Evolutionary conservation across 1,140 invertebrate species (phyloP).

Genomic region (Hylaeus volcanicus): DNA sequence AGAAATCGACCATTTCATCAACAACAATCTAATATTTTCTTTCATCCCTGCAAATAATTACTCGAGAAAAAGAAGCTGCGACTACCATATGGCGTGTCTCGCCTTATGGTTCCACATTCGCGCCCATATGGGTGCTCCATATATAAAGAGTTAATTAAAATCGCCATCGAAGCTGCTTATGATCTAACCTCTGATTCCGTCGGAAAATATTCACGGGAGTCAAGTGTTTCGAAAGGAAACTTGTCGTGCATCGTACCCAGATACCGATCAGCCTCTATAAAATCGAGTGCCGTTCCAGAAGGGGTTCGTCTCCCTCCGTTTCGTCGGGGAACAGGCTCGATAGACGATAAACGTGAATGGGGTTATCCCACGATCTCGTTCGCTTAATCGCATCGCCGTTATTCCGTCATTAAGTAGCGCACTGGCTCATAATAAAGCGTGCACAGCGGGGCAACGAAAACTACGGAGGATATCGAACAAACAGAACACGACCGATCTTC

Average conservation of each 20-base stretch:
- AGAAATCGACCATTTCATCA: no score
- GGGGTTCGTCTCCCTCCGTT: neutral
- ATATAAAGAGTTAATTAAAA: neutral
- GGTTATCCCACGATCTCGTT: constrained; percentile 40
- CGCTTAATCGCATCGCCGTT: constrained; percentile 49
- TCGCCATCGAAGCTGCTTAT: no score
- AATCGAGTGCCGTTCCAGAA: neutral
- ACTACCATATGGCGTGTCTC: no score
- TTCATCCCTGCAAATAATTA: no score
- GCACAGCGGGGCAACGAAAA: neutral
- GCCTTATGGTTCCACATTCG: no score
- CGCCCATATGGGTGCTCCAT: no score
- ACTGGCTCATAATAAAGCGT: neutral
- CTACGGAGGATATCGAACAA: constrained; percentile 26
- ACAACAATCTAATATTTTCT: no score
- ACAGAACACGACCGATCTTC: neutral
- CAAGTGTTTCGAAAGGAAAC: neutral
- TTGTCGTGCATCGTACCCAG: neutral
- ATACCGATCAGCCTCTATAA: constrained; percentile 9
- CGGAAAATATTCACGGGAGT: no score
- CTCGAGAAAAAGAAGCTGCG: no score
- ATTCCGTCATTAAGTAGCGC: constrained; percentile 41
- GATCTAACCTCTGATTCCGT: no score
- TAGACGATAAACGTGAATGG: constrained; percentile 37
- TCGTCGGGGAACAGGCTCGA: constrained; percentile 7